phyloP scores from a whole-genome alignment of 2,797 vertebrate species.

The Acestrorhynchus altus region DNA sequence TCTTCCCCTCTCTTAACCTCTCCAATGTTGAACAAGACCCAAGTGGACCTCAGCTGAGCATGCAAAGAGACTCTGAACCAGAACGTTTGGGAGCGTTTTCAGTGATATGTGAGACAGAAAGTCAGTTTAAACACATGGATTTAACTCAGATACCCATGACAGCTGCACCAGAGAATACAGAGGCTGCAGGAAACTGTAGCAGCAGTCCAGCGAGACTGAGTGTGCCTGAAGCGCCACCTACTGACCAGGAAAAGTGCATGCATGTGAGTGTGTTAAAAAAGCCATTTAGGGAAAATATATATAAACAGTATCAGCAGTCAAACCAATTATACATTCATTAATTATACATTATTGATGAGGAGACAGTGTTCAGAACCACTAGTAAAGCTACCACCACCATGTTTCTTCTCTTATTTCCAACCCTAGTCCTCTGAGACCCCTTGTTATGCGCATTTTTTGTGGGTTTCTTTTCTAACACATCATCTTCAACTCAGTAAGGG shows the following conservation, averaged over 20 bases:
- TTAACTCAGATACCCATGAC: background rate
- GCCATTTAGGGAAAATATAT: background rate
- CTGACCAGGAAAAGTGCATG: constrained; percentile 48
- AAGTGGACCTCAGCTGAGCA: background rate
- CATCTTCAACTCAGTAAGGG: too few species aligned
- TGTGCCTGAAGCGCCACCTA: constrained; percentile 48
- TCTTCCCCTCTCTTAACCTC: background rate
- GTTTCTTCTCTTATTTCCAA: too few species aligned
- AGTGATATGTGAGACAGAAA: background rate
- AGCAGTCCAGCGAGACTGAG: constrained; percentile 1
- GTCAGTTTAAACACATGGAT: background rate
- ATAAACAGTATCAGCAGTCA: too few species aligned
- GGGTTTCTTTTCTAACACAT: too few species aligned
- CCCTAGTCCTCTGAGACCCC: too few species aligned
- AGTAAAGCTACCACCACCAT: too few species aligned
- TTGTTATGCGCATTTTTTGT: too few species aligned
- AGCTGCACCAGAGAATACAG: background rate
- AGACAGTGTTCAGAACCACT: too few species aligned
- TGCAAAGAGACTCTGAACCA: too few species aligned
- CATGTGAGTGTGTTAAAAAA: constrained; percentile 58
- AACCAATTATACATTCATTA: too few species aligned
- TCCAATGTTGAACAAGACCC: background rate
- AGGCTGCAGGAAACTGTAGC: background rate
- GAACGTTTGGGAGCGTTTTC: constrained; percentile 1
- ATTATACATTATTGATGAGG: too few species aligned